Evolutionary conservation across 1,140 invertebrate species (phyloP).

Genomic region (Aphelenchoides fujianensis): DNA sequence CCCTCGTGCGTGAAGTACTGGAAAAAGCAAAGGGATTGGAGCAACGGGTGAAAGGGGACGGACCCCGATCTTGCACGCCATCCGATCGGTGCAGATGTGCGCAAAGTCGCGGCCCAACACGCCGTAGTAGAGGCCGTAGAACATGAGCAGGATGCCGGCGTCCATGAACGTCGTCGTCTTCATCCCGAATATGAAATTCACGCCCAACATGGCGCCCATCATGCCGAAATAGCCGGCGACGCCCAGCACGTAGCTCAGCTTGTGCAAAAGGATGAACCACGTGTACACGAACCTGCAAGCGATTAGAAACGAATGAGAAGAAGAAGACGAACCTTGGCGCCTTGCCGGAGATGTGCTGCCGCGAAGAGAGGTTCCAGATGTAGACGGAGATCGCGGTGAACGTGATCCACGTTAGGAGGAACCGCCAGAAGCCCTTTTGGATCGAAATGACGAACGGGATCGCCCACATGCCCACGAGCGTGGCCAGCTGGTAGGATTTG

Average conservation of each 20-base stretch:
- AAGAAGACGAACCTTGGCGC: conserved; percentile 76
- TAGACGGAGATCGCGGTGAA: conserved; percentile 81
- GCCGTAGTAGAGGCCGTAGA: conserved; percentile 97
- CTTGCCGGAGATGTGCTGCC: conserved; percentile 79
- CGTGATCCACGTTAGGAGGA: conserved; percentile 84
- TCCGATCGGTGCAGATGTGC: conserved; percentile 93
- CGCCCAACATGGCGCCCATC: conserved; percentile 84
- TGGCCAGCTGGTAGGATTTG: conserved; percentile 78
- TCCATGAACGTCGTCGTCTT: conserved; percentile 86
- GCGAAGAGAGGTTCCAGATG: conserved; percentile 78
- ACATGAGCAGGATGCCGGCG: conserved; percentile 79
- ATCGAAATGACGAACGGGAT: conserved; percentile 81
- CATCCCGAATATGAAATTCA: conserved; percentile 82
- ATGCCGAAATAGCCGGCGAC: conserved; percentile 88
- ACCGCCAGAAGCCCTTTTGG: conserved; percentile 82
- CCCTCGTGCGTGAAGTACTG: conserved; percentile 89
- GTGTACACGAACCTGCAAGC: conserved; percentile 96
- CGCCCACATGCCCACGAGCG: conserved; percentile 82
- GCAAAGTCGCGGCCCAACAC: conserved; percentile 94
- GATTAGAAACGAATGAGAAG: conserved; percentile 21
- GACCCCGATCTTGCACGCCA: conserved; percentile 69
- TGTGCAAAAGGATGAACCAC: conserved; percentile 97
- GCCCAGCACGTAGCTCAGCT: conserved; percentile 85
- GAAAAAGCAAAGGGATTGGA: conserved; percentile 54
- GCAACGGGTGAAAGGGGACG: neutral